These are phyloP conservation scores for Adelges cooleyi DNA, from an alignment of 1,140 invertebrate genomes.

Conservation along the genomic window DNA sequence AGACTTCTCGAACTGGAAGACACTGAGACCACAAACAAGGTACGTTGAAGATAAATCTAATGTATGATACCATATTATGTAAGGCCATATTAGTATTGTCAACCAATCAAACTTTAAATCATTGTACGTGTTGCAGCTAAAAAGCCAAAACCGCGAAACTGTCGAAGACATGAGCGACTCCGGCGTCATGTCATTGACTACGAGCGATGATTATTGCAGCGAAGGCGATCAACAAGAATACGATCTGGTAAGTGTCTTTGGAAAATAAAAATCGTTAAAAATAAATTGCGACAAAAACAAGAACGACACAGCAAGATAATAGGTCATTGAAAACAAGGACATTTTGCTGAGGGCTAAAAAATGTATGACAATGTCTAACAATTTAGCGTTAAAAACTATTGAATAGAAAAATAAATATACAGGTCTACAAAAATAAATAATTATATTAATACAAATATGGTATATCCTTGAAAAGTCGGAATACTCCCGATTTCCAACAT, in stretches of 20 bases:
- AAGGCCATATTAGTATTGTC: no score
- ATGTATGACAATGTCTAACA: no score
- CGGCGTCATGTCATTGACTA: conserved; percentile 36
- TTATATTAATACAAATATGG: background rate
- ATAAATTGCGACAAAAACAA: background rate
- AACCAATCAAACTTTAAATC: no score
- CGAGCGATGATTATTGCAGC: conserved; percentile 35
- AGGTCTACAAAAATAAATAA: no score
- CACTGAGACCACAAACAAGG: conserved; percentile 29
- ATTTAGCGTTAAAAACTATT: no score
- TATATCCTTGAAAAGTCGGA: background rate
- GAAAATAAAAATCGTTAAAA: no score
- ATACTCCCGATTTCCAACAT: no score
- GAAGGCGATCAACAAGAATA: conserved; percentile 32
- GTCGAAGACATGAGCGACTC: conserved; percentile 36
- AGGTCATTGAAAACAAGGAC: no score
- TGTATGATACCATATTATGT: no score
- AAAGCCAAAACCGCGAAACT: conserved; percentile 25
- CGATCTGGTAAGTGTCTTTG: conserved; percentile 30
- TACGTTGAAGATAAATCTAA: background rate
- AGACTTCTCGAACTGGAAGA: conserved; percentile 40
- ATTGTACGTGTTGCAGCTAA: conserved; percentile 10
- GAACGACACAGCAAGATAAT: no score
- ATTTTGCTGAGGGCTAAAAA: no score
- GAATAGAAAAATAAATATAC: no score